Evolutionary conservation across 2,113 vertebrate species (phyloP).

Genomic region (Labeo catla): DNA sequence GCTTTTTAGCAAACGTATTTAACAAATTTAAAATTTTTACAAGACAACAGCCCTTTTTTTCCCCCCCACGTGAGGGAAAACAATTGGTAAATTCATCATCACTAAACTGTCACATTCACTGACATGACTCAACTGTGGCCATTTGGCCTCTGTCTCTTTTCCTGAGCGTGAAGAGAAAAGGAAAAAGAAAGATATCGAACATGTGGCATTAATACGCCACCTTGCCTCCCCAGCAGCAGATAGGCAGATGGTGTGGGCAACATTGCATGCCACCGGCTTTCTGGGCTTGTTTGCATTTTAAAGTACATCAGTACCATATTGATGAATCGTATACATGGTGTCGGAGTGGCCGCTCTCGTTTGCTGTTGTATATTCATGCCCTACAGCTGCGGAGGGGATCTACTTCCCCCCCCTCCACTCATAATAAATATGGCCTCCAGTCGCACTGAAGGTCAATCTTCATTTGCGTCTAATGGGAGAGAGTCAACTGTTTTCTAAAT

Average conservation of each 20-base stretch:
- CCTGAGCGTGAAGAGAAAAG: background rate
- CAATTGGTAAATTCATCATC: conserved; percentile 54
- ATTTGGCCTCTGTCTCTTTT: conserved; percentile 75
- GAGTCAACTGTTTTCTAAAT: conserved; percentile 85
- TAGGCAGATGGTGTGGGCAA: conserved; percentile 94
- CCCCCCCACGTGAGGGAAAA: background rate
- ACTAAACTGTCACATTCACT: conserved; percentile 85
- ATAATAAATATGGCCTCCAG: conserved; percentile 83
- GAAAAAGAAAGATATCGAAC: conserved; percentile 79
- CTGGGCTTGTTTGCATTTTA: conserved; percentile 99
- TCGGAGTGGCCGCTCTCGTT: conserved; percentile 93
- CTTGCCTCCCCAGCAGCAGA: conserved; percentile 93
- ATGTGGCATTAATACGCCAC: conserved; percentile 94
- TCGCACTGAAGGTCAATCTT: conserved; percentile 82
- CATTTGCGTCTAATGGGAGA: conserved; percentile 81
- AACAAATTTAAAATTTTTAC: background rate
- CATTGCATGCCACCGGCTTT: conserved; percentile 91
- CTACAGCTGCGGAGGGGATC: conserved; percentile 43
- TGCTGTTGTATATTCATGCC: conserved; percentile 84
- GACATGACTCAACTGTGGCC: conserved; percentile 87
- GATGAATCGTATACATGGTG: conserved; percentile 97
- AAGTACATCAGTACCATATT: conserved; percentile 99
- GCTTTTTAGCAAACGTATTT: background rate
- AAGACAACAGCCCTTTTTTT: background rate
- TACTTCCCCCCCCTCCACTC: conserved; percentile 67